A percentile compares a stretch with the other conserved stretches of the same genome.
phyloP scores from a whole-genome alignment of 2,113 vertebrate genomes.

The Neodontobutis hainanensis region DNA sequence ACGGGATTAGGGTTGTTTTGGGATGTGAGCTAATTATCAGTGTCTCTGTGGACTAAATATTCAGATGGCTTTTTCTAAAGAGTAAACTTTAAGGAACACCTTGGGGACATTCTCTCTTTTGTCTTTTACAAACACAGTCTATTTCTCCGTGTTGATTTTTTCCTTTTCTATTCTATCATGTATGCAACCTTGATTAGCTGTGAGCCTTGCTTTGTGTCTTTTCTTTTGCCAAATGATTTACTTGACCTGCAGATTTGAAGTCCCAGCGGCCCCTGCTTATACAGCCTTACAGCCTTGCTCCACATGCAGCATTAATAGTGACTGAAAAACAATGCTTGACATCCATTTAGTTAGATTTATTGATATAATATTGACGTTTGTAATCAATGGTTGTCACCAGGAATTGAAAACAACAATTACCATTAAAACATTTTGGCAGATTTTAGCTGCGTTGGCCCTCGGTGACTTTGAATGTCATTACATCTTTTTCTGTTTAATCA shows the following conservation, averaged over 20 bases:
- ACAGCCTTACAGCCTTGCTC: background rate
- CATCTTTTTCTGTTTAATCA: conserved; percentile 48
- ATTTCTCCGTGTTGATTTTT: conserved; percentile 47
- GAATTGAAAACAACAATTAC: conserved; percentile 78
- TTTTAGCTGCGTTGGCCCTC: conserved; percentile 57
- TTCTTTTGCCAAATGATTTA: conserved; percentile 21
- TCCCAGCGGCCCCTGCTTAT: conserved; percentile 8
- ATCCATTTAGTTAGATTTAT: conserved; percentile 81
- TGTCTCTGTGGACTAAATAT: conserved; percentile 31
- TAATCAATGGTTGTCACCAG: conserved; percentile 75
- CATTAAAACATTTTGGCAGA: conserved; percentile 72
- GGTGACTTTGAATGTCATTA: conserved; percentile 54
- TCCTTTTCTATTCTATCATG: conserved; percentile 36
- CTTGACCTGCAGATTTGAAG: conserved; percentile 23
- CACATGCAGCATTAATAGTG: background rate
- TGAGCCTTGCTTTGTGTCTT: background rate
- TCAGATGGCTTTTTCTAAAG: conserved; percentile 36
- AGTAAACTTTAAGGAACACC: conserved; percentile 22
- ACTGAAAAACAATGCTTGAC: conserved; percentile 30
- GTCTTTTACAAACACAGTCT: conserved; percentile 31
- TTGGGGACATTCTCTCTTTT: conserved; percentile 21
- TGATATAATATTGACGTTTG: conserved; percentile 83
- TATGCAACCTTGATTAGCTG: conserved; percentile 44
- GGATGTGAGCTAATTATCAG: conserved; percentile 34
- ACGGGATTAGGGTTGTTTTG: conserved; percentile 35